Evolutionary conservation across 1,140 invertebrate species (phyloP).

Genomic region (Gonioctena quinquepunctata): DNA sequence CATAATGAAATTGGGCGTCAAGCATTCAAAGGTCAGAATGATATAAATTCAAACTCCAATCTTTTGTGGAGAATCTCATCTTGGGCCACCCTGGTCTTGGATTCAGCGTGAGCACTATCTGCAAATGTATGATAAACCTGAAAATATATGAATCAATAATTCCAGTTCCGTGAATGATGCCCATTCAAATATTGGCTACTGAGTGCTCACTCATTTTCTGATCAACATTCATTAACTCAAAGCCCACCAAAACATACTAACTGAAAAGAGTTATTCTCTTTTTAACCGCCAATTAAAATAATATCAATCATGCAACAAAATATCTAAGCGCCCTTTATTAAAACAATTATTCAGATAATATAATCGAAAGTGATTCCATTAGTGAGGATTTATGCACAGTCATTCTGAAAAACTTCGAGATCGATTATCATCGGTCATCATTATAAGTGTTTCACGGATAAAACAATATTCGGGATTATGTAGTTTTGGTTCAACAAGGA

Average conservation of each 20-base stretch:
- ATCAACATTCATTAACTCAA: neutral
- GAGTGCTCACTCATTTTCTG: neutral
- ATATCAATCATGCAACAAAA: constrained; percentile 20
- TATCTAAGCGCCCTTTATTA: constrained; percentile 24
- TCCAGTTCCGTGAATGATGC: no score
- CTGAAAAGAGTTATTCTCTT: neutral
- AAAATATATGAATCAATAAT: no score
- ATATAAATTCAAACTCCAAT: no score
- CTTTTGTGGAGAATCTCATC: no score
- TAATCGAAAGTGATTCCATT: constrained; percentile 48
- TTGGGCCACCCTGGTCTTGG: no score
- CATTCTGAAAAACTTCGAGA: constrained; percentile 39
- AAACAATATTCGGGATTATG: no score
- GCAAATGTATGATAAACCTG: no score
- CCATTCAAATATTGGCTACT: no score
- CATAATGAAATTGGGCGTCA: no score
- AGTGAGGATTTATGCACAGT: constrained; percentile 38
- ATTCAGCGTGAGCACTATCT: no score
- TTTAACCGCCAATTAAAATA: constrained; percentile 18
- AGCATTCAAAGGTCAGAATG: no score
- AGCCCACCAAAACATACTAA: neutral
- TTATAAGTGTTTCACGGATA: constrained; percentile 43
- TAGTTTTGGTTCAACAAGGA: no score
- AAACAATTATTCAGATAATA: constrained; percentile 47
- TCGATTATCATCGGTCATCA: constrained; percentile 38